Conservation (phyloP, 2,888 invertebrate species). For the Lordiphosa andalusiaca region DNA sequence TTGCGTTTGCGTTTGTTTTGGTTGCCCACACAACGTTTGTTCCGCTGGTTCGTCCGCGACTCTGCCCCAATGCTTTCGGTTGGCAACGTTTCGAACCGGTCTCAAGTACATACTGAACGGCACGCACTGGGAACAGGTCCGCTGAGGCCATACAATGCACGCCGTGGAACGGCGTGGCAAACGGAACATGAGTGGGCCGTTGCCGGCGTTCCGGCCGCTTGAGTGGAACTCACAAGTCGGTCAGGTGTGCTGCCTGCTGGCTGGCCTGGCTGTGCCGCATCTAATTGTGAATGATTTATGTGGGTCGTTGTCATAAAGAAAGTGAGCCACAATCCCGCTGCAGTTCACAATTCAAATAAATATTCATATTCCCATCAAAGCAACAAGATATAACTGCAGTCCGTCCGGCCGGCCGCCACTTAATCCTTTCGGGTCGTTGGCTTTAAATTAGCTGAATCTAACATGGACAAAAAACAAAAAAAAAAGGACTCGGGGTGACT, state of each 20-base stretch:
- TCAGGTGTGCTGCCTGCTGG: slow-evolving; percentile 49
- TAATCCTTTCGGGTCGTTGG: slow-evolving; percentile 49
- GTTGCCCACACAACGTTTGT: no score
- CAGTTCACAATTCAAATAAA: slow-evolving; percentile 30
- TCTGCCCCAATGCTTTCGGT: slow-evolving; percentile 26
- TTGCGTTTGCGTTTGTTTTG: no score
- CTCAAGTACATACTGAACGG: slow-evolving; percentile 74
- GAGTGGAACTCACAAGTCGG: slow-evolving; percentile 48
- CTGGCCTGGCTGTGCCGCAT: slow-evolving; percentile 56
- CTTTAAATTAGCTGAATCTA: slow-evolving; percentile 42
- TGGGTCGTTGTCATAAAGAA: slow-evolving; percentile 61
- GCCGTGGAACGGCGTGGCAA: slow-evolving; percentile 23
- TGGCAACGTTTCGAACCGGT: slow-evolving; percentile 76
- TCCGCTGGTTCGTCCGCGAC: slow-evolving; percentile 12
- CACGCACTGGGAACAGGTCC: slow-evolving; percentile 74
- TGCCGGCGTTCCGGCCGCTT: neutral
- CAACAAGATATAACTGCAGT: neutral
- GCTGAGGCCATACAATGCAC: slow-evolving; percentile 35
- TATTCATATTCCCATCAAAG: slow-evolving; percentile 25
- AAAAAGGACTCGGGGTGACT: slow-evolving; percentile 19
- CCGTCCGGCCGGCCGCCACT: neutral
- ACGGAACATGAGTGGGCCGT: slow-evolving; percentile 14
- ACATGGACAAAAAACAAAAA: slow-evolving; percentile 23
- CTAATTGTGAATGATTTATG: slow-evolving; percentile 72
- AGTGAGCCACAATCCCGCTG: slow-evolving; percentile 40